Evolutionary conservation across 2,888 invertebrate species (phyloP), one percentile per base, ranked within the genome.

Genomic region (Schrankia costaestrigalis): DNA sequence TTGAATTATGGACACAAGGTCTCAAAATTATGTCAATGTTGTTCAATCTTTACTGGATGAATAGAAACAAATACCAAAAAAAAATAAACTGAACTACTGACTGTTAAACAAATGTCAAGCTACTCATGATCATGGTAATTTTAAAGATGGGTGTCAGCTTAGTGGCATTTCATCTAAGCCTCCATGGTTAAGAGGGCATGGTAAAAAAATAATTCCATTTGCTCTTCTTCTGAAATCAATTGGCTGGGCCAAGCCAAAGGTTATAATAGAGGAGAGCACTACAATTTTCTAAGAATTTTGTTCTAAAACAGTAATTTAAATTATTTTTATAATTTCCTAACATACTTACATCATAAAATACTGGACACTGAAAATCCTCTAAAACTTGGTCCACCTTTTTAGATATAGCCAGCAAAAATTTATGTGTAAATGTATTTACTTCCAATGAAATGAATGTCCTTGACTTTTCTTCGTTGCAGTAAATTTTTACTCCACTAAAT

Each of bases 391-490:
- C 93, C 26, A 96, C 78, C 47, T 86, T 87, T 15, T 85, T 56
- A 7, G 92, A 90, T 17, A 95, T 73, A 29, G 85, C 71, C 11
- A 80, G 52, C 37, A 96, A 78, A 31, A 88, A 79, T 42, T 89
- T 89, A 34, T 87, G 80, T 19, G 90, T 89, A 27, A 88, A 87
- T 40, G 86, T 62, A 56, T 89, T 89, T 24, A 93, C 91, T 61
- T 90, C 87, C 25, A 97, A 79, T 1, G 93, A 93, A 46, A 97
- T 75, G 77, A 97, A 97, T 1, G 97, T 96, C 48, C 96, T 91
- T 2, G 94, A 94, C 37, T 90, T 90, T 53, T 97, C 95, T 58
- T 96, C 96, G 76, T 97, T 97, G 43, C 92, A 92, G 63, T 94
- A 96, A 11, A 95, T 84, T 57, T 92, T 90, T 3, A 96, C 69